A percentile compares a stretch with the other conserved stretches of the same genome.
phyloP scores from a whole-genome alignment of 2,797 vertebrate genomes.

The Channallabes apus region DNA sequence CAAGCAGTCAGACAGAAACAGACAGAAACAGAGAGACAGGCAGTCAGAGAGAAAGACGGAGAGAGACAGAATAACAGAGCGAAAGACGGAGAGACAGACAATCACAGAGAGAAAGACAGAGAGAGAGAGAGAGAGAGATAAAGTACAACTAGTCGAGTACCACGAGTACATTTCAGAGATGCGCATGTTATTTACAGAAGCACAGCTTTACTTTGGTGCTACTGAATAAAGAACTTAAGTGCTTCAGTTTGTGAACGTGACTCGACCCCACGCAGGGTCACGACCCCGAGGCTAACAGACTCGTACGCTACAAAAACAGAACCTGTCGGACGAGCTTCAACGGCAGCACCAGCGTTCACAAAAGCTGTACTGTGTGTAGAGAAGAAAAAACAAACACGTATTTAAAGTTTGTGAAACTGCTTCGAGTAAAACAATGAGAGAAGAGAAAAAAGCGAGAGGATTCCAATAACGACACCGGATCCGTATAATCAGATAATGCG shows the following conservation, averaged over 20 bases:
- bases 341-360: background rate
- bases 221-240: background rate
- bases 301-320: background rate
- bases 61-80: background rate
- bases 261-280: background rate
- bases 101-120: background rate
- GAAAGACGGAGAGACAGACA: background rate
- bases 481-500: constrained; percentile 32
- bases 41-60: background rate
- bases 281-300: background rate
- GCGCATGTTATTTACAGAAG: background rate
- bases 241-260: background rate
- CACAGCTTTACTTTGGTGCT: background rate
- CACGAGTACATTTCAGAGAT: background rate
- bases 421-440: background rate
- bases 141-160: background rate
- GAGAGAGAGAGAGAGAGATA: background rate
- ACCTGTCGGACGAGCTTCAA: background rate
- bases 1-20: background rate
- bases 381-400: background rate
- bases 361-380: background rate
- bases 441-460: background rate
- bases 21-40: background rate
- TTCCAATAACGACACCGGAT: constrained; percentile 26
- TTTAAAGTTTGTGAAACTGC: background rate